phyloP scores from a whole-genome alignment of 2,113 vertebrate species.

The Cariama cristata region DNA sequence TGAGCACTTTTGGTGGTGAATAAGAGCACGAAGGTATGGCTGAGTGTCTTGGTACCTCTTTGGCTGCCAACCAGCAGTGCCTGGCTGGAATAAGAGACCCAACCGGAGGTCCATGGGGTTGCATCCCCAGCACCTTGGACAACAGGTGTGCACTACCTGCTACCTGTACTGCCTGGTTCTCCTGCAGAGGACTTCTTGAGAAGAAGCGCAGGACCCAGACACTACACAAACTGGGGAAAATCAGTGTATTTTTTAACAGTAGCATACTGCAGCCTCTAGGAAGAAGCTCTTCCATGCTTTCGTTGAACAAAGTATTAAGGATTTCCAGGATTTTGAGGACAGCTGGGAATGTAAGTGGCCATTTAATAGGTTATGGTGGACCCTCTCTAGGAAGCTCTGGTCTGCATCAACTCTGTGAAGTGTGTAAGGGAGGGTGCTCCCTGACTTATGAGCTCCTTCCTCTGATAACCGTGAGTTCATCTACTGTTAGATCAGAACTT shows the following conservation, averaged over 20 bases:
- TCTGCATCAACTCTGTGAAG: background rate
- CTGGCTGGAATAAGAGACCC: background rate
- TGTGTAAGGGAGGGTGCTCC: background rate
- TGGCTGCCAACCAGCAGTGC: rapidly evolving
- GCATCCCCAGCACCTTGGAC: rapidly evolving
- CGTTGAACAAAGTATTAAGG: background rate
- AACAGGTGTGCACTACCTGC: background rate
- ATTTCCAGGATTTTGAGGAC: background rate
- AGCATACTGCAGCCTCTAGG: background rate
- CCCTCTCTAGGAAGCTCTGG: rapidly evolving
- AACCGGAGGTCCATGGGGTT: rapidly evolving
- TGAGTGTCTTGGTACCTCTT: background rate
- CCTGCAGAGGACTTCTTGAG: too few relatives aligned
- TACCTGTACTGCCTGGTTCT: background rate
- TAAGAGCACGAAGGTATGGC: background rate
- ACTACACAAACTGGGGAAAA: background rate
- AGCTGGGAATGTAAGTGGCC: rapidly evolving
- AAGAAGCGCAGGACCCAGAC: background rate
- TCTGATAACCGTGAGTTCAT: background rate
- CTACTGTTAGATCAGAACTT: background rate
- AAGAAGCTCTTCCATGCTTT: rapidly evolving
- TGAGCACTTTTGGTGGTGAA: rapidly evolving
- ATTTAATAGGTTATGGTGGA: background rate
- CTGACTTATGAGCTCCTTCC: background rate
- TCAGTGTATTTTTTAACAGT: background rate